Evolutionary conservation across 1,140 invertebrate species (phyloP).

Genomic region (Zaprionus ghesquierei): DNA sequence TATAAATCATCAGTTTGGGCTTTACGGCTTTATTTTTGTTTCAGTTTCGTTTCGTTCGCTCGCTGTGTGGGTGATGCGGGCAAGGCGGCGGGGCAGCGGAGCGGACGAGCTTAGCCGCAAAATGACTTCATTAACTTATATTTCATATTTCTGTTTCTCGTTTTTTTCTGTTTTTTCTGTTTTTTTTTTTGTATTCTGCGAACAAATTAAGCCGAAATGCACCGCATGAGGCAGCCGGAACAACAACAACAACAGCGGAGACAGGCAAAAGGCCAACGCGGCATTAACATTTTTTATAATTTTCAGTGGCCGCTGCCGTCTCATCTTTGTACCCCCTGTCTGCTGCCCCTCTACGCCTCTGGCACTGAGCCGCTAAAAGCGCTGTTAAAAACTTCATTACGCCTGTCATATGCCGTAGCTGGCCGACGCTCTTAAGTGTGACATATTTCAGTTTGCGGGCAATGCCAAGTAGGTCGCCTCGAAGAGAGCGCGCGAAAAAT

Average conservation of each 20-base stretch:
- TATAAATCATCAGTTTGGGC: constrained; percentile 40
- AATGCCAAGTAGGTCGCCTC: constrained; percentile 43
- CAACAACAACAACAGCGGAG: not conserved
- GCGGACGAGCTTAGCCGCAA: constrained; percentile 62
- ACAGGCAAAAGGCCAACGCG: constrained; percentile 8
- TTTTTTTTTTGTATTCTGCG: constrained; percentile 51
- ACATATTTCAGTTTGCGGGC: constrained; percentile 48
- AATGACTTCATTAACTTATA: constrained; percentile 79
- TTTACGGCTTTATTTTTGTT: constrained; percentile 44
- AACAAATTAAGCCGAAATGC: constrained; percentile 75
- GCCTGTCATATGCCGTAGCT: constrained; percentile 40
- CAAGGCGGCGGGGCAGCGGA: not conserved
- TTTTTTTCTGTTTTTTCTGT: not conserved
- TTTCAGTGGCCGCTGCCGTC: constrained; percentile 22
- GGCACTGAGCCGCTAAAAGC: constrained; percentile 66
- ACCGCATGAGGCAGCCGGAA: constrained; percentile 42
- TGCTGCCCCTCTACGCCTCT: not conserved
- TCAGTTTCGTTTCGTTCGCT: constrained; percentile 1
- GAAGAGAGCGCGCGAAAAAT: too few relatives aligned
- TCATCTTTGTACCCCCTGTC: not conserved
- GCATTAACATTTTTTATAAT: constrained; percentile 53
- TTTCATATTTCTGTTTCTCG: constrained; percentile 45
- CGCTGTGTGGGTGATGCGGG: constrained; percentile 50
- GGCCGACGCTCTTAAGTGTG: constrained; percentile 59
- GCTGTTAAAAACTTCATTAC: constrained; percentile 73